Percentiles rank a stretch among this genome's conserved stretches.
Evolutionary conservation across 2,797 vertebrate genomes (phyloP).

Genomic region (Hyperoplus immaculatus): DNA sequence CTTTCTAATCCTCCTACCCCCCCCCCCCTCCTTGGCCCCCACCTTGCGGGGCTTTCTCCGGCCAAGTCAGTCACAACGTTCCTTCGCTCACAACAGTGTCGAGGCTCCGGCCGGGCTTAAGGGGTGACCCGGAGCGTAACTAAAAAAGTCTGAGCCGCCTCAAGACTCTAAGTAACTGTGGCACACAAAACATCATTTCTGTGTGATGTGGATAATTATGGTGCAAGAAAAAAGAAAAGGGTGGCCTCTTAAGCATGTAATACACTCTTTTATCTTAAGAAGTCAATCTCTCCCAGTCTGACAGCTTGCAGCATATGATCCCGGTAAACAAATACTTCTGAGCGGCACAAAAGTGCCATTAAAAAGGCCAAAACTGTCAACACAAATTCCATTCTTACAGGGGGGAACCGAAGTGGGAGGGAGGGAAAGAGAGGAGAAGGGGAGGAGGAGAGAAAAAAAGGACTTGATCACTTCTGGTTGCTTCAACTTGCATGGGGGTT

Average conservation of each 20-base stretch:
- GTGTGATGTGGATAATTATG: conserved; percentile 93
- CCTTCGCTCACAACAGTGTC: conserved; percentile 60
- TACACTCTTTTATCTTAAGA: conserved; percentile 94
- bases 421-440: conserved; percentile 38
- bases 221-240: conserved; percentile 72
- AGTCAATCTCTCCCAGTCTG: conserved; percentile 91
- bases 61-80: conserved; percentile 72
- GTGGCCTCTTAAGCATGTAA: conserved; percentile 89
- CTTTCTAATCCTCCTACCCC: conserved; percentile 74
- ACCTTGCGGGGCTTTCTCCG: conserved; percentile 72
- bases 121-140: conserved; percentile 84
- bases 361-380: conserved; percentile 99
- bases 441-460: conserved; percentile 78
- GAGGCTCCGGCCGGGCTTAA: conserved; percentile 71
- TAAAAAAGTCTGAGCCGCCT: conserved; percentile 87
- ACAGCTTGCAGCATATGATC: conserved; percentile 97
- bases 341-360: conserved; percentile 94
- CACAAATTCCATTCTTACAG: conserved; percentile 95
- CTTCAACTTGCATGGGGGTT: conserved; percentile 98
- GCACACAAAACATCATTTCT: conserved; percentile 89
- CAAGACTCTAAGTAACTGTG: conserved; percentile 83
- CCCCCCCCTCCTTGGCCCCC: conserved; percentile 12
- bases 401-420: conserved; percentile 38
- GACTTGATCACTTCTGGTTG: conserved; percentile 97
- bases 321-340: conserved; percentile 98